Evolutionary conservation across 2,113 vertebrate genomes (phyloP), one percentile per base, ranked within the genome.

Genomic region (Gavia stellata): DNA sequence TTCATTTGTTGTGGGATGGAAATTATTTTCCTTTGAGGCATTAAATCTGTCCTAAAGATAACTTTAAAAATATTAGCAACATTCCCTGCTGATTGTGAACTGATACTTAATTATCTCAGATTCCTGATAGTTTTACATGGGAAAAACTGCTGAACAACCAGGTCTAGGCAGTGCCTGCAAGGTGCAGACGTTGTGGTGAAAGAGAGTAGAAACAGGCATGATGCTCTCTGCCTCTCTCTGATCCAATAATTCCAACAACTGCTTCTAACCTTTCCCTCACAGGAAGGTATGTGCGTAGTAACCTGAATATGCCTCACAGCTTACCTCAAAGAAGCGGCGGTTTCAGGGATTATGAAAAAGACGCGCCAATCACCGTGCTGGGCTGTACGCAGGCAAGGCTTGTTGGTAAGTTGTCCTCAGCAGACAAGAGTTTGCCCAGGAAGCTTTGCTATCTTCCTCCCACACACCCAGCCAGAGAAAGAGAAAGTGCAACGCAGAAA

Each of bases 291-390:
- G 44, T 99, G 73, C 99, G 99, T 67, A 99, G 98, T 52, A 99
- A 99, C 98, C 98, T 99, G 96, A 99, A 99, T 67, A 99, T 99
- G 99, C 99, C 99, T 86, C 96, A 98, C 52, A 99, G 97, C 73
- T 98, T 99, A 97, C 99, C 99, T 94, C 98, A 97, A 34, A 97
- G 99, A 78, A 99, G 97, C 3, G 99, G 99, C 3, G 99, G 99
- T 4, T 98, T 98, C 97, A 98, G 99, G 90, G 99, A 99, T 63
- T 99, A 99, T 1, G 99, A 99, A 21, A 99, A 99, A 59, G 99
- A 99, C 4, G 99, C 99, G 36, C 99, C 99, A 3, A 99, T 99
- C 97, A 99, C 99, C 3, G 99, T 99, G 97, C 99, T 99, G 94
- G 99, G 99, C 70, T 99, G 99, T 53, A 99, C 98, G 3, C 99